A percentile compares a stretch with the other conserved stretches of the same genome.
Conservation (phyloP, 2,113 vertebrate genomes). For the Poicephalus meyeri region DNA sequence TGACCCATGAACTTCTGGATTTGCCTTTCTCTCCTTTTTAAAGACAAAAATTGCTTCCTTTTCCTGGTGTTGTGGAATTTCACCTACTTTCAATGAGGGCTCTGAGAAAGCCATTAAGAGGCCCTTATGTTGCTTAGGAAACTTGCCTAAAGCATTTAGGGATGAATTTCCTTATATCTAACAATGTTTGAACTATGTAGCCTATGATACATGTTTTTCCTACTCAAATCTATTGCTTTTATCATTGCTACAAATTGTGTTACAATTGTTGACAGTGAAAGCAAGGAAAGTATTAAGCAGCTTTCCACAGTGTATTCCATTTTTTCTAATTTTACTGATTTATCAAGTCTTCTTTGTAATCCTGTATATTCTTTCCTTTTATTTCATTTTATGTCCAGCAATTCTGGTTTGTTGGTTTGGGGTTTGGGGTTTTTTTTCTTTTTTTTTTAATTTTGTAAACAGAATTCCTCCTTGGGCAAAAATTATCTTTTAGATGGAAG, state of each 20-base stretch:
- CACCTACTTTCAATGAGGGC: neutral
- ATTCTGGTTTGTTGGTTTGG: neutral
- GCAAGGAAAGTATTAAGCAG: neutral
- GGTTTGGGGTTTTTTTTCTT: neutral
- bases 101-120: neutral
- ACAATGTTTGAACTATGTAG: neutral
- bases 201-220: rapidly evolving
- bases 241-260: neutral
- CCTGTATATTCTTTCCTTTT: neutral
- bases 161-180: neutral
- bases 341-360: neutral
- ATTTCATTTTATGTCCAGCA: neutral
- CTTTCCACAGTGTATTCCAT: neutral
- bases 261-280: neutral
- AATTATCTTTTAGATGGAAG: neutral
- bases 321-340: neutral
- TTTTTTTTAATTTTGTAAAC: neutral
- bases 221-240: neutral
- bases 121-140: neutral
- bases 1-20: neutral
- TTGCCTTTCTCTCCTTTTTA: neutral
- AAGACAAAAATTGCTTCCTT: neutral
- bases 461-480: neutral
- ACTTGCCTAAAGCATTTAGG: neutral
- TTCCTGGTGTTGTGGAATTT: neutral